These are phyloP conservation scores for Furcifer pardalis DNA, from an alignment of 2,797 vertebrate species.

Conservation along the genomic window DNA sequence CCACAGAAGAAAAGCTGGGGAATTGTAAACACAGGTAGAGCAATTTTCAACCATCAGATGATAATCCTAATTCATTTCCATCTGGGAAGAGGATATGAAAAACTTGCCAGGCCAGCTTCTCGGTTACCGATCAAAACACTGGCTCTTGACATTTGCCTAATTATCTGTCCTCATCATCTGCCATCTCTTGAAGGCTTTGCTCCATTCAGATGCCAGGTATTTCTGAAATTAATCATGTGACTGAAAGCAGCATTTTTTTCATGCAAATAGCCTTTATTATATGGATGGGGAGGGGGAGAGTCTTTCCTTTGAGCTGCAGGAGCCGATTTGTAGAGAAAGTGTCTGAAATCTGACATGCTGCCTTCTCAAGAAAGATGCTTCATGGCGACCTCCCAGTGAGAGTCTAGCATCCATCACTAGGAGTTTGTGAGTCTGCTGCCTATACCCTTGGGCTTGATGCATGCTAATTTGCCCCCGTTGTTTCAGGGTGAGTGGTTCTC, in stretches of 20 bases:
- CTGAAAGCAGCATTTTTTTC: constrained; percentile 82
- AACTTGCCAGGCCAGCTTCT: constrained; percentile 67
- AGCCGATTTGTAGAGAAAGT: constrained; percentile 74
- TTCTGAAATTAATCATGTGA: constrained; percentile 85
- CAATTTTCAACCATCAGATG: constrained; percentile 55
- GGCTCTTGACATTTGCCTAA: constrained; percentile 80
- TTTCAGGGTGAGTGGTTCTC: constrained; percentile 88
- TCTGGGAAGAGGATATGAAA: constrained; percentile 65
- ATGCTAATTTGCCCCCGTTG: constrained; percentile 85
- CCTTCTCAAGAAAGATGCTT: constrained; percentile 78
- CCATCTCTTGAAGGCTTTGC: constrained; percentile 77
- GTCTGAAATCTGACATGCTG: constrained; percentile 78
- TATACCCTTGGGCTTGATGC: constrained; percentile 76
- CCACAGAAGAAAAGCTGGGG: constrained; percentile 35
- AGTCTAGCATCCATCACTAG: constrained; percentile 79
- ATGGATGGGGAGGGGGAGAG: constrained; percentile 70
- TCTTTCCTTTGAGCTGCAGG: constrained; percentile 72
- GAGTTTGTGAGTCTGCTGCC: constrained; percentile 59
- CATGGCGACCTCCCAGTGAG: constrained; percentile 80
- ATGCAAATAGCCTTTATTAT: constrained; percentile 82
- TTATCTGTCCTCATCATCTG: constrained; percentile 82
- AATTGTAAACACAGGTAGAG: constrained; percentile 46
- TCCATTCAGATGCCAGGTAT: constrained; percentile 85
- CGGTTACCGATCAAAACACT: constrained; percentile 75
- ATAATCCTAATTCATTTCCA: constrained; percentile 66